phyloP scores from a whole-genome alignment of 1,140 invertebrate genomes.

The Phocides pigmalion region DNA sequence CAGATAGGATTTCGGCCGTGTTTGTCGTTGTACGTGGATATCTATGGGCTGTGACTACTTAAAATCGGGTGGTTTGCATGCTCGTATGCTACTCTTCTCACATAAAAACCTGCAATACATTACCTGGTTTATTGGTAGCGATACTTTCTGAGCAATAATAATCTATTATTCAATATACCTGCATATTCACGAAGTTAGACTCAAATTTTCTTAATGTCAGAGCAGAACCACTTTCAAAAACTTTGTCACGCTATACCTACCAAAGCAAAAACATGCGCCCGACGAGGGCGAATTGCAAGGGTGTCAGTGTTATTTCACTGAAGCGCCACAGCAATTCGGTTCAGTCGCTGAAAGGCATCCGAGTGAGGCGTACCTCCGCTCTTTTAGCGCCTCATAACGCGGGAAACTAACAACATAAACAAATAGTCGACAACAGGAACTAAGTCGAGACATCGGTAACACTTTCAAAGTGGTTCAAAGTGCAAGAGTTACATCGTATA shows the following conservation, averaged over 20 bases:
- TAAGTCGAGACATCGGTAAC: slow-evolving; percentile 2
- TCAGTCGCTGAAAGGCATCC: slow-evolving; percentile 54
- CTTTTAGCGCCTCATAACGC: slow-evolving; percentile 33
- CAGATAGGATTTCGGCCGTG: no score
- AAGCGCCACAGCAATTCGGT: slow-evolving; percentile 40
- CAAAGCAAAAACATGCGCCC: neutral
- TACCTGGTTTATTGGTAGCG: no score
- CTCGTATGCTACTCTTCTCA: no score
- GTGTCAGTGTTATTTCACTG: slow-evolving; percentile 42
- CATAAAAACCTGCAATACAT: no score
- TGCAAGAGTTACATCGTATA: slow-evolving; percentile 16
- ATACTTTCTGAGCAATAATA: no score
- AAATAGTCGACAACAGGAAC: slow-evolving; percentile 17
- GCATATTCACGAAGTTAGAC: neutral
- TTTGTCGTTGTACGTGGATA: no score
- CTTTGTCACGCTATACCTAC: neutral
- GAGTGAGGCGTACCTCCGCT: slow-evolving; percentile 43
- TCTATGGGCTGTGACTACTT: no score
- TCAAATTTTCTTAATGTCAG: neutral
- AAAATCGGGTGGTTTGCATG: no score
- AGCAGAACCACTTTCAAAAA: neutral
- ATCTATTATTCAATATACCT: neutral
- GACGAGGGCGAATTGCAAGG: slow-evolving; percentile 30
- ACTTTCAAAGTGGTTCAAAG: slow-evolving; percentile 6
- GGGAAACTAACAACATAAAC: slow-evolving; percentile 54